Percentiles rank a stretch among this genome's conserved stretches.
Conservation (phyloP, 53 echinoderm and acorn worm genomes). For the Patiria pectinifera region DNA sequence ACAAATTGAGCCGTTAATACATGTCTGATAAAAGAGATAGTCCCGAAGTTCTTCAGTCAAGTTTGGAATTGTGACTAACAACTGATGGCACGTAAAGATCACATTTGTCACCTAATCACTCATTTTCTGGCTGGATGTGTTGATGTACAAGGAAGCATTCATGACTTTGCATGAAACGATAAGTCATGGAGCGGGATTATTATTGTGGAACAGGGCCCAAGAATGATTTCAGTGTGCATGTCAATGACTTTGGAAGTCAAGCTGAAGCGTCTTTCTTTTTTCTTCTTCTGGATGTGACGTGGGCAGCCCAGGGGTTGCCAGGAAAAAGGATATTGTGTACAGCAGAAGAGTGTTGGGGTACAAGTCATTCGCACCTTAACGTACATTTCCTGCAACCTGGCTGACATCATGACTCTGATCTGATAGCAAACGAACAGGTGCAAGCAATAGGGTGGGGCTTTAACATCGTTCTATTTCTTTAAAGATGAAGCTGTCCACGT, state of each 20-base stretch:
- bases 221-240: too few relatives aligned
- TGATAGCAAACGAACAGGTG: background rate
- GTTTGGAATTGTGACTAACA: conserved; percentile 13
- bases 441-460: background rate
- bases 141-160: background rate
- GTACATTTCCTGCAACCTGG: conserved; percentile 54
- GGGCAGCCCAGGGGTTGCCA: conserved; percentile 17
- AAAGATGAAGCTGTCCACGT: background rate
- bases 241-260: background rate
- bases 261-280: background rate
- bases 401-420: conserved; percentile 5
- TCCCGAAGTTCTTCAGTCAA: background rate
- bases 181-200: too few relatives aligned
- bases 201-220: too few relatives aligned
- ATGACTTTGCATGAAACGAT: background rate
- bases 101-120: background rate
- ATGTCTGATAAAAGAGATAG: background rate
- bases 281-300: background rate
- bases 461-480: background rate
- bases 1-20: background rate
- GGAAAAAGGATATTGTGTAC: conserved; percentile 52
- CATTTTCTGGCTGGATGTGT: background rate
- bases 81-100: background rate
- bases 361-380: conserved; percentile 53
- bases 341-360: conserved; percentile 15